A percentile compares a stretch with the other conserved stretches of the same genome.
These are phyloP conservation scores for Chiloscyllium plagiosum DNA, from an alignment of 2,113 vertebrate genomes.

Conservation along the genomic window DNA sequence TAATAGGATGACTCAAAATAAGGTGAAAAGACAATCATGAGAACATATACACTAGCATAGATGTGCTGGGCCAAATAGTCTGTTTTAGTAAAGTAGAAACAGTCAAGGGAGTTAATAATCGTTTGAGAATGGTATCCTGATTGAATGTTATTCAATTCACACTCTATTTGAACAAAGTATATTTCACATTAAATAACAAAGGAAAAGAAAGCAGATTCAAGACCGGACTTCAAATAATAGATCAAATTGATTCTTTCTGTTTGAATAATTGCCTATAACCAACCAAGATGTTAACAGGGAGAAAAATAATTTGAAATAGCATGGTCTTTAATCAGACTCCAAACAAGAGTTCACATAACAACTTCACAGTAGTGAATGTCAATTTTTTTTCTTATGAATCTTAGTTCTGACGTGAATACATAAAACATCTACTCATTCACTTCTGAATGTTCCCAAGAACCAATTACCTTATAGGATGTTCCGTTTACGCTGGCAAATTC, in stretches of 20 bases:
- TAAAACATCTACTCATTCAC: not conserved
- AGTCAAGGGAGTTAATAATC: not conserved
- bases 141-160: not conserved
- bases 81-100: not conserved
- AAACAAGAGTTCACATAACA: not conserved
- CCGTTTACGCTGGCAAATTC: not conserved
- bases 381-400: not conserved
- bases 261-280: not conserved
- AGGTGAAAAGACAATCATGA: not conserved
- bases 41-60: not conserved
- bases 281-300: not conserved
- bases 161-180: not conserved
- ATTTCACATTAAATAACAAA: not conserved
- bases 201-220: not conserved
- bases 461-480: not conserved
- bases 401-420: not conserved
- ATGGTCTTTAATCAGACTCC: not conserved
- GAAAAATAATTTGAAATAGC: not conserved
- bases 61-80: not conserved
- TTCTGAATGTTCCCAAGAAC: not conserved
- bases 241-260: not conserved
- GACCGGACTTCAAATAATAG: not conserved
- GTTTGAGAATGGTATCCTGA: not conserved
- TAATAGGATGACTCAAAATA: not conserved
- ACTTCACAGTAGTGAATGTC: not conserved